phyloP scores from a whole-genome alignment of 1,140 invertebrate species.

The Ctenoplectra terminalis region DNA sequence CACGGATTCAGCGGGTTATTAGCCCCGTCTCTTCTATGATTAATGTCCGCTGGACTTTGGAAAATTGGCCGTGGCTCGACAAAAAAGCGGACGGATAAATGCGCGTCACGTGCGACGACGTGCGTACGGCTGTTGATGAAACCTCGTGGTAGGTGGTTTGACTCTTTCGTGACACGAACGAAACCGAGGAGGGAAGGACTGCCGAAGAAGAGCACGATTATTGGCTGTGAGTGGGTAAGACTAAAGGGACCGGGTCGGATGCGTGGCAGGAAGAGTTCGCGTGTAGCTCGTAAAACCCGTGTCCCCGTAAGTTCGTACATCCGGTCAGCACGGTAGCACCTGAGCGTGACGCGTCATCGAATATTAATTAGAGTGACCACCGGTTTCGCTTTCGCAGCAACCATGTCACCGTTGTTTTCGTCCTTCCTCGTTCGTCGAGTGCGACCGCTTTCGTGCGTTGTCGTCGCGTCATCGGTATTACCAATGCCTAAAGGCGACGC shows the following conservation, averaged over 20 bases:
- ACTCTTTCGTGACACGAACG: conserved; percentile 42
- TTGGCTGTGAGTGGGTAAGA: too few species aligned
- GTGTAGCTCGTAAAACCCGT: conserved; percentile 55
- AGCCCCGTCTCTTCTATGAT: conserved; percentile 69
- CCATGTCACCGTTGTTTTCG: too few species aligned
- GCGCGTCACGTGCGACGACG: conserved; percentile 79
- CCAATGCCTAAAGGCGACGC: conserved; percentile 4
- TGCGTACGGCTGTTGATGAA: conserved; percentile 77
- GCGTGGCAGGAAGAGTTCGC: conserved; percentile 67
- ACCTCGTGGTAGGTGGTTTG: conserved; percentile 71
- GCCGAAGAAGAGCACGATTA: conserved; percentile 54
- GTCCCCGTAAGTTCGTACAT: conserved; percentile 53
- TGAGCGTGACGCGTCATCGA: conserved; percentile 51
- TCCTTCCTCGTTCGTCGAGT: too few species aligned
- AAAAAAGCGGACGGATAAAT: conserved; percentile 74
- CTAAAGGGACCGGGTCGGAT: conserved; percentile 23
- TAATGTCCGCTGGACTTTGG: conserved; percentile 69
- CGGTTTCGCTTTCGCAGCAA: conserved; percentile 44
- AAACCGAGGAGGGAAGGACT: not conserved
- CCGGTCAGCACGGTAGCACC: conserved; percentile 56
- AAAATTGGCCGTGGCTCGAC: conserved; percentile 66
- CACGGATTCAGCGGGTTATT: conserved; percentile 64
- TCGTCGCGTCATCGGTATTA: not conserved
- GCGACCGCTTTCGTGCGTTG: too few species aligned
- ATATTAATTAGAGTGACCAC: conserved; percentile 57